Percentiles rank a stretch among this genome's conserved stretches.
phyloP scores from a whole-genome alignment of 2,888 invertebrate species.

The Torymus texanus region DNA sequence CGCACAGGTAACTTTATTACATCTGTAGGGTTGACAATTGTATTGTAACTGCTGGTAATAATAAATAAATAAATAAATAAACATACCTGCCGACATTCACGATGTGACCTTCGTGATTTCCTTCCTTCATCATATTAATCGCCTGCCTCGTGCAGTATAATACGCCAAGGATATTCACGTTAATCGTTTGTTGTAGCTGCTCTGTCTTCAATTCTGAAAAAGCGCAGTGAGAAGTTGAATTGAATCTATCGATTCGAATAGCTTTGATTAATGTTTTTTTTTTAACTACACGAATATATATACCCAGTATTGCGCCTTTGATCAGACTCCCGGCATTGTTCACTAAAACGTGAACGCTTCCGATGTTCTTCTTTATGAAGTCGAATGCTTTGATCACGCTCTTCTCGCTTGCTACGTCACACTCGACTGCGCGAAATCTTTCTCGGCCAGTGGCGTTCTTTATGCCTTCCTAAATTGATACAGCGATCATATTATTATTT shows the following conservation, averaged over 20 bases:
- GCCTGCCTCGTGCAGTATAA: constrained; percentile 61
- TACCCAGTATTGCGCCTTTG: too few relatives aligned
- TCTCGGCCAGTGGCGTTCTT: too few relatives aligned
- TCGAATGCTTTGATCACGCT: constrained; percentile 67
- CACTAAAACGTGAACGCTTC: constrained; percentile 69
- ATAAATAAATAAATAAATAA: too few relatives aligned
- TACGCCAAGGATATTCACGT: constrained; percentile 60
- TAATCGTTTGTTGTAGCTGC: constrained; percentile 34
- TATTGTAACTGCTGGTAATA: too few relatives aligned
- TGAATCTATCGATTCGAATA: too few relatives aligned
- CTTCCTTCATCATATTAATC: constrained; percentile 59
- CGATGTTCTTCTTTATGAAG: constrained; percentile 67
- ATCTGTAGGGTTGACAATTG: too few relatives aligned
- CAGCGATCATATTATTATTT: too few relatives aligned
- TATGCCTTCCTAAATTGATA: too few relatives aligned
- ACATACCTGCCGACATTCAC: constrained; percentile 60
- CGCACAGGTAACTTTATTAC: too few relatives aligned
- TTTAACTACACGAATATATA: too few relatives aligned
- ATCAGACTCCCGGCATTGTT: constrained; percentile 60
- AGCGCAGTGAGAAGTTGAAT: neutral
- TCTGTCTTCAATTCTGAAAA: constrained; percentile 11
- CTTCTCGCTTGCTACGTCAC: constrained; percentile 64
- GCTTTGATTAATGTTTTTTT: too few relatives aligned
- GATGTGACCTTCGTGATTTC: constrained; percentile 59
- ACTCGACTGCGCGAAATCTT: too few relatives aligned